Percentiles rank a stretch among this genome's conserved stretches.
These are phyloP conservation scores for Dryomyza anilis DNA, from an alignment of 2,888 invertebrate species.

Conservation along the genomic window DNA sequence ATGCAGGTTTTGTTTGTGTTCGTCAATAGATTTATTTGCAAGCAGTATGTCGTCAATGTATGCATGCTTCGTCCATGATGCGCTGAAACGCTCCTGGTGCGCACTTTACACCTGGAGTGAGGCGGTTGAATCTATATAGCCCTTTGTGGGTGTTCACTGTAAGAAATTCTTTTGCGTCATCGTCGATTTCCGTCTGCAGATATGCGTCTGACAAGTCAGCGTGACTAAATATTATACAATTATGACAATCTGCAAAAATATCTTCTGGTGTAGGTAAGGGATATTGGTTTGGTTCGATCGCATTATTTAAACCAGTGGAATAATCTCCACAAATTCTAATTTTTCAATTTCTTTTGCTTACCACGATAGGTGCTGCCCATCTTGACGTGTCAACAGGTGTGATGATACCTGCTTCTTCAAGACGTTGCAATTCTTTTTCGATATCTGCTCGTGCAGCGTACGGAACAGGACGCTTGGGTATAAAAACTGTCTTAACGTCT, in stretches of 20 bases:
- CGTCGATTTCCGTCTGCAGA: conserved; percentile 17
- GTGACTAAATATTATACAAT: conserved; percentile 11
- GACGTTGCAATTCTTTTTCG: conserved; percentile 11
- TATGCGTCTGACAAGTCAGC: conserved; percentile 22
- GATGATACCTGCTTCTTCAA: neutral
- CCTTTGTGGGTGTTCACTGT: conserved; percentile 20
- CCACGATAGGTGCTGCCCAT: neutral
- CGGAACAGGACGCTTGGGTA: conserved; percentile 5
- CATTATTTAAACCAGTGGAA: neutral
- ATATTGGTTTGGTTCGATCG: conserved; percentile 2
- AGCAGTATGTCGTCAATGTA: too few relatives aligned
- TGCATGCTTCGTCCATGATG: too few relatives aligned
- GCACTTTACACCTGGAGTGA: too few relatives aligned
- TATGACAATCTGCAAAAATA: too few relatives aligned
- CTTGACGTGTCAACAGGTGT: neutral
- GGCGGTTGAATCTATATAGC: too few relatives aligned
- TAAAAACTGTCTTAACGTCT: conserved; percentile 10
- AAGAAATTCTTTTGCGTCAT: conserved; percentile 1
- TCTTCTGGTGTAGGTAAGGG: neutral
- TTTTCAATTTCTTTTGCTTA: neutral
- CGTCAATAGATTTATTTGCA: too few relatives aligned
- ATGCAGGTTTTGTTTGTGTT: too few relatives aligned
- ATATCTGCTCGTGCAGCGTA: conserved; percentile 4
- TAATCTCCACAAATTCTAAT: neutral
- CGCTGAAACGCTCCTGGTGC: too few relatives aligned